phyloP scores from a whole-genome alignment of 2,797 vertebrate species.

The Holocentrus rufus region DNA sequence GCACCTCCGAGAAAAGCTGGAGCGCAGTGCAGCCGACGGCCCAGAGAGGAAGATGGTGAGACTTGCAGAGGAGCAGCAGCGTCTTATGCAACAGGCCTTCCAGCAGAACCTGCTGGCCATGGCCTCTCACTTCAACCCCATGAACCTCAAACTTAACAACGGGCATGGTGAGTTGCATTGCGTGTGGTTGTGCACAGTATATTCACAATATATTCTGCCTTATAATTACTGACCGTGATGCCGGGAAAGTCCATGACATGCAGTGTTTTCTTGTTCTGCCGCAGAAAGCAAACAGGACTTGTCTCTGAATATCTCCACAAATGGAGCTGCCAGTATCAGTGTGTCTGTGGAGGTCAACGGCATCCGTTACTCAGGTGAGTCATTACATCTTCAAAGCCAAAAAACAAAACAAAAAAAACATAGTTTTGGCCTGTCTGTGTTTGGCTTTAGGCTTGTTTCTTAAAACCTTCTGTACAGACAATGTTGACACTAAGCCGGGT shows the following conservation, averaged over 20 bases:
- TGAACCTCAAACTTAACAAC: constrained; percentile 75
- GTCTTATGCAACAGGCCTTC: constrained; percentile 93
- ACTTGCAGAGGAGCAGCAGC: constrained; percentile 91
- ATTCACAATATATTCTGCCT: too few species aligned
- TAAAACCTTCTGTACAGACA: too few species aligned
- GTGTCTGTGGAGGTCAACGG: constrained; percentile 98
- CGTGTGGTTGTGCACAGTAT: not conserved
- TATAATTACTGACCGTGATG: not conserved
- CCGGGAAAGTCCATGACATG: not conserved
- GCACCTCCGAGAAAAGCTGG: constrained; percentile 91
- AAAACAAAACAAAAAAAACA: too few species aligned
- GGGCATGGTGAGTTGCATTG: constrained; percentile 70
- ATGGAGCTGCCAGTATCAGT: constrained; percentile 91
- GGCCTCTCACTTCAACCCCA: constrained; percentile 87
- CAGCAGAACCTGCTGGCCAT: constrained; percentile 93
- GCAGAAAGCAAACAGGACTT: constrained; percentile 91
- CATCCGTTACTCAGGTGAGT: constrained; percentile 92
- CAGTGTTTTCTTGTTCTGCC: constrained; percentile 30
- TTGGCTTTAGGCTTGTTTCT: too few species aligned
- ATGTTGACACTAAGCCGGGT: too few species aligned
- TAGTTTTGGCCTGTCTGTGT: not conserved
- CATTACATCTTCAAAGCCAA: not conserved
- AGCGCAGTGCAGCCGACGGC: constrained; percentile 80
- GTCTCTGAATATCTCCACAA: constrained; percentile 88
- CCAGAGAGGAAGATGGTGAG: constrained; percentile 89